phyloP scores from a whole-genome alignment of 2,797 vertebrate species.

The Cirrhinus molitorella region DNA sequence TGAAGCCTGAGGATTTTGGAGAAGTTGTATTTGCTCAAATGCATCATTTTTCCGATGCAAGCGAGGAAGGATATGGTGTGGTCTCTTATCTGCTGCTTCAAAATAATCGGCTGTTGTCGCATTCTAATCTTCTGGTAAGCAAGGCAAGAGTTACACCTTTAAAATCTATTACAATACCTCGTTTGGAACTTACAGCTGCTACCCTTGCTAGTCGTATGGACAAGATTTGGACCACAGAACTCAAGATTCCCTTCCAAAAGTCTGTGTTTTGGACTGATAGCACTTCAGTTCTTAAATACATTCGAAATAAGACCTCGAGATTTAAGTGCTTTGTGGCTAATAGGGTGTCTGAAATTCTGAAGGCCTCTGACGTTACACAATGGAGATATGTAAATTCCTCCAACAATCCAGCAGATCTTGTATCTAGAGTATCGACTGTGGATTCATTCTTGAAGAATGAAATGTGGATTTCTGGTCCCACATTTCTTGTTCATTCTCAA shows the following conservation, averaged over 20 bases:
- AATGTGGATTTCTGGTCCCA: neutral
- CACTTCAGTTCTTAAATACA: neutral
- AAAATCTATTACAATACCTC: neutral
- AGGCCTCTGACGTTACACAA: neutral
- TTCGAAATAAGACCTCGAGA: neutral
- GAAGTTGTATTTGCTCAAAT: neutral
- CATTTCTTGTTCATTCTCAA: neutral
- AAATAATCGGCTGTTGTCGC: neutral
- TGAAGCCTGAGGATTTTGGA: neutral
- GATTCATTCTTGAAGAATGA: neutral
- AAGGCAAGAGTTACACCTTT: constrained; percentile 32
- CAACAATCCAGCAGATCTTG: neutral
- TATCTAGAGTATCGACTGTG: neutral
- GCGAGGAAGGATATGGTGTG: neutral
- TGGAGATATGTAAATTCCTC: neutral
- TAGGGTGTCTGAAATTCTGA: neutral
- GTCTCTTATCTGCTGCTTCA: neutral
- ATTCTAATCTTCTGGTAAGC: neutral
- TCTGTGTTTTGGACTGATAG: neutral
- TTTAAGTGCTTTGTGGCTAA: constrained; percentile 3
- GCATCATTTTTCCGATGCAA: neutral
- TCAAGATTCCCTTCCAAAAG: neutral
- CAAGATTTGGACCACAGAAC: neutral
- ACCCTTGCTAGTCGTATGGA: neutral
- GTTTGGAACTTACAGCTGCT: neutral